Evolutionary conservation across 2,113 vertebrate species (phyloP).

Genomic region (Menidia beryllina): DNA sequence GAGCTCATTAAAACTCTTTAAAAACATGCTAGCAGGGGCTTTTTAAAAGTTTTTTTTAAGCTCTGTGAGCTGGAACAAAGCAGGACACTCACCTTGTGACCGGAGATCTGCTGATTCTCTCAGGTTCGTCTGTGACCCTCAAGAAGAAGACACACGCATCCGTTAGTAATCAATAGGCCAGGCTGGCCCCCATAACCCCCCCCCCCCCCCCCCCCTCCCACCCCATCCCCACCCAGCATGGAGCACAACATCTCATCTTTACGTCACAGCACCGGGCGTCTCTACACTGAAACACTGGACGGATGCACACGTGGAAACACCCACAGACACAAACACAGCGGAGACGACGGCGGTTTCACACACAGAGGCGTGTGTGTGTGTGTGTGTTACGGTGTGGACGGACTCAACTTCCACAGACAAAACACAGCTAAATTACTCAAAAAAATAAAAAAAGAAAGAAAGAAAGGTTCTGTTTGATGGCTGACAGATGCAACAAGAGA

Average conservation of each 20-base stretch:
- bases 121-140: slow-evolving; percentile 98
- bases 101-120: slow-evolving; percentile 97
- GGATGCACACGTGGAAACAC: slow-evolving; percentile 20
- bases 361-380: neutral
- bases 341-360: neutral
- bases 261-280: slow-evolving; percentile 35
- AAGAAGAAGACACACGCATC: slow-evolving; percentile 72
- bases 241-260: slow-evolving; percentile 37
- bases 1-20: too few species aligned
- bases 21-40: too few species aligned
- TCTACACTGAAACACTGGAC: slow-evolving; percentile 35
- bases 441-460: neutral
- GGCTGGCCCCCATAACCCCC: neutral
- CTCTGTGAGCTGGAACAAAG: neutral
- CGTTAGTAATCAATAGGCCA: slow-evolving; percentile 75
- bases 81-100: slow-evolving; percentile 87
- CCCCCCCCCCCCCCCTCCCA: neutral
- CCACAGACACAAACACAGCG: slow-evolving; percentile 21
- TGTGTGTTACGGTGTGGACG: too few species aligned
- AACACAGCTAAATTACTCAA: neutral
- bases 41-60: too few species aligned
- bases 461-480: neutral
- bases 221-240: slow-evolving; percentile 29
- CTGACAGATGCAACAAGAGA: too few species aligned
- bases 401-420: slow-evolving; percentile 3